Base-by-base conservation (phyloP, 2,888 invertebrate genomes). In the Meganola albula region DNA sequence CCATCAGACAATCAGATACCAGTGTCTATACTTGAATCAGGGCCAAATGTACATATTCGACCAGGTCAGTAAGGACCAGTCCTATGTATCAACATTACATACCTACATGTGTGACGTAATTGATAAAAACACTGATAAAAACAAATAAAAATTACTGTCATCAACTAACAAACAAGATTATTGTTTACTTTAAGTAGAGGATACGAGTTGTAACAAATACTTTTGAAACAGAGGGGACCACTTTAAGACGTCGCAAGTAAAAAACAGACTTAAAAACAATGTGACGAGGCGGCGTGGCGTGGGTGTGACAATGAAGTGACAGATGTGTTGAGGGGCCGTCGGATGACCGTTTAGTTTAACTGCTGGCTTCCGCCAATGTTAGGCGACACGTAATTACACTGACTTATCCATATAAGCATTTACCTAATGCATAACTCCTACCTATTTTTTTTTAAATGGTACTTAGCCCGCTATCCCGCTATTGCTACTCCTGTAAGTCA, bases 301-400 rank as follows among this genome's bases (percentile, higher is more conserved):
- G 57, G 77, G 80, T 70, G 74, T 66, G n/a, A n/a, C n/a, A n/a
- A n/a, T n/a, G n/a, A 63, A 58, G 50, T 61, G 68, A 71, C 71
- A 72, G 69, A 69, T 72, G 73, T 54, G 48, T 52, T 55, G 56
- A 55, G 3, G 69, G 75, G 72, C 65, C 74, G 69, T 59, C 63
- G 63, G 67, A 66, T 82, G 78, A 79, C 80, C 77, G 75, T 74
- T 76, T 69, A 68, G 68, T 75, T 73, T 79, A 84, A 84, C 82
- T 79, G 71, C 63, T 58, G 53, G 74, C 80, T 82, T 84, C 83
- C 83, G 83, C 57, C 61, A 64, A 66, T 56, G 59, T 62, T 58
- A 58, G 49, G 54, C 58, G 73, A 66, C 71, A 67, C 61, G 57
- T 52, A 46, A 37, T 36, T 33, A 32, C 20, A 20, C 25, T 39